Base-by-base conservation (phyloP, 1,140 invertebrate genomes). In the Lasaia peninsularis region DNA sequence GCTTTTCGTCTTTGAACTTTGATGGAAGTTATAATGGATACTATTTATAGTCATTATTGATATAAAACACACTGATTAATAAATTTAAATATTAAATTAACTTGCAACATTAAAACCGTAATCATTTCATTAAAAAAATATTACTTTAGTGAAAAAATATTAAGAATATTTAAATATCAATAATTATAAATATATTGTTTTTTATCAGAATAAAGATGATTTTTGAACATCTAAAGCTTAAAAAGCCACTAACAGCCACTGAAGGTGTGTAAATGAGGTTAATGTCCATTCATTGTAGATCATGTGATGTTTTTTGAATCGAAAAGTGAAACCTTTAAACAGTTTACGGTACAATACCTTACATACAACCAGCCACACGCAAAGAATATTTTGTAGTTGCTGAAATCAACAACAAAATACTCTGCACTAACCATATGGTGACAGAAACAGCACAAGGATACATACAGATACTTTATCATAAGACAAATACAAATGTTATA, bases 351-450 rank as follows among this genome's bases (percentile, higher is more conserved):
- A 90, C 83, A 90, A 90, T 94, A 94, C 93, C 93, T 94, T 91
- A 93, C 91, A 91, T 93, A 94, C 82, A 94, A 93, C 93, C 93
- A 94, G 91, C 93, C 93, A 91, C 92, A 94, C 90, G 92, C 92
- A 93, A 94, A 94, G 92, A 93, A 94, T 91, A 94, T 91, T 92
- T 91, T 92, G 90, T 91, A 92, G 91, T 92, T 92, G 91, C 92
- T 93, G 92, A 92, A 93, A 76, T 89, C 83, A 86, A 89, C 76
- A 85, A 87, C 86, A 85, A 85, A 88, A 87, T 87, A 88, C 81
- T 40, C 8, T 40, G 37, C 37, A 40, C 37, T 40, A 16, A 40
- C 14, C 12, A 40, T 16, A 40, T 18, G 7, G 35, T 40, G 7
- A 40, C 12, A 40, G 5, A 37, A 37, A 40, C 14, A 37, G 35